These are phyloP conservation scores for Hyphantria cunea DNA, from an alignment of 1,140 invertebrate species.

Conservation along the genomic window DNA sequence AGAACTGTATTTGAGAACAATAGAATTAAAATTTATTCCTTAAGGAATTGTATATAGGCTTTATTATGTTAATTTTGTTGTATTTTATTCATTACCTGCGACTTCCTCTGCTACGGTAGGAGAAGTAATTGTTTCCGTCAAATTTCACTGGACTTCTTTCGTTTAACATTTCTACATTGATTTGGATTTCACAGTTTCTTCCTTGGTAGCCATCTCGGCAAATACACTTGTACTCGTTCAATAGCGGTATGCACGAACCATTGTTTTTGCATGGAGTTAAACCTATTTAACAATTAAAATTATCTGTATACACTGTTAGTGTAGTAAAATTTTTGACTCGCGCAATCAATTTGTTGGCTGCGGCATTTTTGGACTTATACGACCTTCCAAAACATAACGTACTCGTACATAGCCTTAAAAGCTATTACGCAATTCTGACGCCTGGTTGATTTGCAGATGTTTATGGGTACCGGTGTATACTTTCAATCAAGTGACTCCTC, in stretches of 20 bases:
- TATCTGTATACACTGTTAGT: too few relatives aligned
- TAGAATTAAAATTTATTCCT: conserved; percentile 9
- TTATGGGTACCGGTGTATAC: too few relatives aligned
- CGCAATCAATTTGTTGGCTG: too few relatives aligned
- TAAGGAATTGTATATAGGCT: conserved; percentile 1
- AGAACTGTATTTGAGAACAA: too few relatives aligned
- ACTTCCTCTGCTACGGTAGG: conserved; percentile 76
- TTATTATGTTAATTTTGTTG: neutral
- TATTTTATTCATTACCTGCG: conserved; percentile 64
- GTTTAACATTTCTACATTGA: conserved; percentile 73
- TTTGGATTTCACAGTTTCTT: conserved; percentile 76
- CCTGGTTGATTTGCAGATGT: too few relatives aligned
- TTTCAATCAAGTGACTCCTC: too few relatives aligned
- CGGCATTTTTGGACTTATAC: too few relatives aligned
- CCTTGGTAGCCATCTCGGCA: conserved; percentile 75
- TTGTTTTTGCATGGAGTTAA: conserved; percentile 85
- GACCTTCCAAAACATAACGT: too few relatives aligned
- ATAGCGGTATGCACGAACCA: conserved; percentile 85
- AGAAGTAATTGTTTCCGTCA: conserved; percentile 79
- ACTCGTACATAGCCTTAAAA: too few relatives aligned
- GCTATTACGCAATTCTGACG: too few relatives aligned
- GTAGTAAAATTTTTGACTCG: too few relatives aligned
- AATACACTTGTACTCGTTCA: conserved; percentile 80
- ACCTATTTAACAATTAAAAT: conserved; percentile 40
- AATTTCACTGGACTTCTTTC: conserved; percentile 75